Base-by-base conservation (phyloP, 2,888 invertebrate species). In the Thymelicus lineola region DNA sequence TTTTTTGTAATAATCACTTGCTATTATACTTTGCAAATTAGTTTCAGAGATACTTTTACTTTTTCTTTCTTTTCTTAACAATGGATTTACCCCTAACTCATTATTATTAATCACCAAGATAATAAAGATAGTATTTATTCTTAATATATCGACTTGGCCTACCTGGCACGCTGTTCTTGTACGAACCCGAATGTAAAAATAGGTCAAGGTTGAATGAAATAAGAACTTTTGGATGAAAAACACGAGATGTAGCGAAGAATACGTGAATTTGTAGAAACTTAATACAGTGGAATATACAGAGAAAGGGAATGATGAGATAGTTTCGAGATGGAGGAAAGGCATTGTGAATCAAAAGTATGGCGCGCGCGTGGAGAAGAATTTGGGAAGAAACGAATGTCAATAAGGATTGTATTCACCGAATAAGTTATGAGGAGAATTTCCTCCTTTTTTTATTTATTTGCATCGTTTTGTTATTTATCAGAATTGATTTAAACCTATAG, bases 211-310 rank as follows among this genome's bases (percentile, higher is more conserved):
- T 53, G 55, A 48, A 14, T 7, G 57, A 48, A 58, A 69, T 69
- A 69, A 58, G 68, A 55, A 63, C 62, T 69, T 69, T 69, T 38
- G 63, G 62, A 48, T 57, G 57, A 58, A 68, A 48, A 58, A 63
- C 66, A 28, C 7, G 68, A 45, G 57, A 68, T 69, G 62, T 55
- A 62, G 28, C 61, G 36, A 63, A 69, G 57, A 63, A 69, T 69
- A 69, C 20, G 48, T 69, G 58, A n/a, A 58, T 58, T 57, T 58
- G 46, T 46, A 20, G 17, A 48, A 63, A 69, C 62, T 63, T 45
- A 46, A 62, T 61, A 50, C 10, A 28, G 28, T 28, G 5, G 36
- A 60, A 59, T 14, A 38, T 53, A 53, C 53, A 2, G 53, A 20
- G 20, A 20, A 53, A 53, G 20, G 20, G 53, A 6, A 53, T 20